Base-by-base conservation (phyloP, 2,797 vertebrate genomes). In the Propithecus perrieri region DNA sequence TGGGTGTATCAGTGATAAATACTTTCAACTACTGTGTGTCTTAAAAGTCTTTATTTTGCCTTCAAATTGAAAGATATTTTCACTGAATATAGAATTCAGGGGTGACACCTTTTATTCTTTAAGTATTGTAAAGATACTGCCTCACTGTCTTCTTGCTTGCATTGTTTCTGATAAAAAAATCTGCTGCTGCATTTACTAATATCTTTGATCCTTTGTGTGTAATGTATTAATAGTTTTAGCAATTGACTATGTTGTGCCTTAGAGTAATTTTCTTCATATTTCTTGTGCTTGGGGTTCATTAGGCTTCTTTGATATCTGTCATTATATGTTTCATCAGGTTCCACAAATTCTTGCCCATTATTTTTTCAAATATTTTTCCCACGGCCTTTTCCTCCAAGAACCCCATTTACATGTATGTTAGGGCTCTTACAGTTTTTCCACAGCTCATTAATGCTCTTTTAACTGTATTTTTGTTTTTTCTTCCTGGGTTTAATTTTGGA, bases 321-420 rank as follows among this genome's bases (percentile, higher is more conserved):
- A 57, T 59, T 65, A 43, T 67, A 38, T 33, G 22, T 72, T 89
- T 95, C 53, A 59, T 43, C 20, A 35, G 5, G 10, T 63, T 71
- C 48, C 41, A 14, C 28, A 72, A 59, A 74, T 30, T 46, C 85
- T 69, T 11, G 26, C 4, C 63, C 33, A 55, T 48, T 67, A 81
- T 22, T 79, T 95, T 76, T 97, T 79, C 33, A 93, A 74, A 75
- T 79, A 72, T 61, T 67, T 92, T 38, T 65, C n/a, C 15, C 14
- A n/a, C 4, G 4, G 1, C 3, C 14, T 3, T 22, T 4, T 81
- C n/a, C 20, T 72, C n/a, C 11, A 28, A 59, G n/a, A 86, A 67
- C n/a, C 78, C 33, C 48, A 78, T 83, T 53, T 85, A 69, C 46
- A 65, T 89, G 17, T 30, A 30, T 43, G 65, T 46, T 75, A 63